Evolutionary conservation across 2,888 invertebrate species (phyloP).

Genomic region (Ochlodes sylvanus): DNA sequence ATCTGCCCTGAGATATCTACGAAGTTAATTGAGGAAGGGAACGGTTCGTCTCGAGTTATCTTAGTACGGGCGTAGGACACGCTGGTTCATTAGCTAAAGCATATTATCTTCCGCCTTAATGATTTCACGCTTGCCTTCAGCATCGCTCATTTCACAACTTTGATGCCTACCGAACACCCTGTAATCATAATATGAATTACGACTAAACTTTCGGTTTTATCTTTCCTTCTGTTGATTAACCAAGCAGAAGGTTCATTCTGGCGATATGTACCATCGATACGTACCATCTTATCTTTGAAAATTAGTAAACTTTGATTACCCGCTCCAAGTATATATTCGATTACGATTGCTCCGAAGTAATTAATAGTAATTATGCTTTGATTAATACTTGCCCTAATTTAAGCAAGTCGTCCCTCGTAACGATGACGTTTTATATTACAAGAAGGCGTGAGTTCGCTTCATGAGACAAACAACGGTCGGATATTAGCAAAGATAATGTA

Average conservation of each 20-base stretch:
- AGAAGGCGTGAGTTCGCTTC: background rate
- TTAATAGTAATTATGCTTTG: conserved; percentile 37
- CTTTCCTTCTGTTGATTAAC: conserved; percentile 65
- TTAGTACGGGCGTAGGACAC: conserved; percentile 53
- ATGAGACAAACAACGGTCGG: too few species aligned
- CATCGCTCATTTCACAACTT: conserved; percentile 55
- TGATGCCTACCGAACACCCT: conserved; percentile 56
- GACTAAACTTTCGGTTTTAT: conserved; percentile 74
- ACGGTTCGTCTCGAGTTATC: conserved; percentile 49
- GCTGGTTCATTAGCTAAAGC: conserved; percentile 70
- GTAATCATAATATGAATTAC: conserved; percentile 71
- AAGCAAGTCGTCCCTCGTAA: conserved; percentile 10
- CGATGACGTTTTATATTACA: conserved; percentile 14
- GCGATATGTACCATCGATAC: conserved; percentile 66
- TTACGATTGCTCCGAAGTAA: conserved; percentile 39
- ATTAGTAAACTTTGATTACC: conserved; percentile 61
- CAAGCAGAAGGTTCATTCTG: conserved; percentile 60
- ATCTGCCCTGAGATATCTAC: conserved; percentile 30
- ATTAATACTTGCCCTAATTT: conserved; percentile 31
- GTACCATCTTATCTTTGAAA: conserved; percentile 60
- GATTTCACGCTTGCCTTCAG: conserved; percentile 72
- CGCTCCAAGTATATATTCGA: conserved; percentile 47
- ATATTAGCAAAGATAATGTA: background rate
- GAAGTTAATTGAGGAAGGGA: conserved; percentile 41
- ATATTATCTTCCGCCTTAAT: conserved; percentile 73